A percentile compares a stretch with the other conserved stretches of the same genome.
These are phyloP conservation scores for Neomonachus schauinslandi DNA, from an alignment of 2,113 vertebrate genomes.

Conservation along the genomic window DNA sequence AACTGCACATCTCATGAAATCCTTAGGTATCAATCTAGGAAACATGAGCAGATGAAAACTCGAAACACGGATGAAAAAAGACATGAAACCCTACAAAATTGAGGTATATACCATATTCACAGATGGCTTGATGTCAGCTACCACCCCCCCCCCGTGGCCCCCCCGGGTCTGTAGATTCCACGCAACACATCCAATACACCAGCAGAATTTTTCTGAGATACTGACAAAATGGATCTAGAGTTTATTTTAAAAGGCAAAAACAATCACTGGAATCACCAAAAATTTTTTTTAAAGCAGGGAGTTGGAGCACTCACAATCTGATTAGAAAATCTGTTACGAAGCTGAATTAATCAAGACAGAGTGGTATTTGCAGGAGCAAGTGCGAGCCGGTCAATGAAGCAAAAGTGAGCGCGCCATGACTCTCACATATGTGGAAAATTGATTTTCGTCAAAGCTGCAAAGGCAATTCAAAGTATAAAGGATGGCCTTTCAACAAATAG, in stretches of 20 bases:
- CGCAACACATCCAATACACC: background rate
- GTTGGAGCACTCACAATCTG: background rate
- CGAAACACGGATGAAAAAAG: background rate
- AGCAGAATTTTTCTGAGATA: background rate
- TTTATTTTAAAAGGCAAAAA: background rate
- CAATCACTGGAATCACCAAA: background rate
- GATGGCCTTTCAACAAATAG: background rate
- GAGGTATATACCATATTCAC: background rate
- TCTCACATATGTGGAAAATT: rapidly evolving
- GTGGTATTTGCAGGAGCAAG: background rate
- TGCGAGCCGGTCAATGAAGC: rapidly evolving
- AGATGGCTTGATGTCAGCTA: rapidly evolving
- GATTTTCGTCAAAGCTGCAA: background rate
- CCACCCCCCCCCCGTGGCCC: background rate
- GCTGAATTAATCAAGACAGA: background rate
- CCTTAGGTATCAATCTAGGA: background rate
- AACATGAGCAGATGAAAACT: background rate
- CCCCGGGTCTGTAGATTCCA: too few relatives aligned
- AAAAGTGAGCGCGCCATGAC: background rate
- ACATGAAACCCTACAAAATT: too few relatives aligned
- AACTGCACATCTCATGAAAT: background rate
- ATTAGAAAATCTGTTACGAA: background rate
- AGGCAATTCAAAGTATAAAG: background rate
- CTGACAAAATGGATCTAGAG: background rate
- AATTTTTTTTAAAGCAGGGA: background rate